These are phyloP conservation scores for Camptogramma bilineatum DNA, from an alignment of 2,888 invertebrate genomes.

Conservation along the genomic window DNA sequence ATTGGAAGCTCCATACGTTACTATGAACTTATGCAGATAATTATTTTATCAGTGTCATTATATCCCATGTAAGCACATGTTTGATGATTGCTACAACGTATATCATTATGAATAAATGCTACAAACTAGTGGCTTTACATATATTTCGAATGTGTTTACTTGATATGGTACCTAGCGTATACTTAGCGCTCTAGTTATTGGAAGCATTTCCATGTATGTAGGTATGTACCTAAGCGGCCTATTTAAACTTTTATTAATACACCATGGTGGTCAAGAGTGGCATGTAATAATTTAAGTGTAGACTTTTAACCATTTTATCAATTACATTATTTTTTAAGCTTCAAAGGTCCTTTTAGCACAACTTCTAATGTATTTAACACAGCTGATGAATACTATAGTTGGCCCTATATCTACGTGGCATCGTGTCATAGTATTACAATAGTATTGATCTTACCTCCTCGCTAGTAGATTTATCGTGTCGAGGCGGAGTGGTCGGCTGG, in stretches of 20 bases:
- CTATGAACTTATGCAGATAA: constrained; percentile 49
- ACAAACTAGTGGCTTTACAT: constrained; percentile 19
- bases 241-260: not conserved
- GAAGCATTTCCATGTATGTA: constrained; percentile 9
- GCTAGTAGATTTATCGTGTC: constrained; percentile 96
- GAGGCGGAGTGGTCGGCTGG: constrained; percentile 93
- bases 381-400: constrained; percentile 20
- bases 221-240: not conserved
- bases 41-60: constrained; percentile 45
- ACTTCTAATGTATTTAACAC: constrained; percentile 30
- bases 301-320: not conserved
- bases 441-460: constrained; percentile 92
- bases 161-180: not conserved
- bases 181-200: not conserved
- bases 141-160: constrained; percentile 8
- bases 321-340: not conserved
- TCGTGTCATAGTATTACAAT: constrained; percentile 21
- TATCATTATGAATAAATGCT: constrained; percentile 26
- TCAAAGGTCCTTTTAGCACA: not conserved
- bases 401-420: constrained; percentile 28
- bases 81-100: constrained; percentile 48
- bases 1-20: constrained; percentile 56
- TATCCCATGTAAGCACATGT: constrained; percentile 54
- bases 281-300: not conserved
- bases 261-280: not conserved